Base-by-base conservation (phyloP, 2,113 vertebrate genomes). In the Paraplagusia blochii region DNA sequence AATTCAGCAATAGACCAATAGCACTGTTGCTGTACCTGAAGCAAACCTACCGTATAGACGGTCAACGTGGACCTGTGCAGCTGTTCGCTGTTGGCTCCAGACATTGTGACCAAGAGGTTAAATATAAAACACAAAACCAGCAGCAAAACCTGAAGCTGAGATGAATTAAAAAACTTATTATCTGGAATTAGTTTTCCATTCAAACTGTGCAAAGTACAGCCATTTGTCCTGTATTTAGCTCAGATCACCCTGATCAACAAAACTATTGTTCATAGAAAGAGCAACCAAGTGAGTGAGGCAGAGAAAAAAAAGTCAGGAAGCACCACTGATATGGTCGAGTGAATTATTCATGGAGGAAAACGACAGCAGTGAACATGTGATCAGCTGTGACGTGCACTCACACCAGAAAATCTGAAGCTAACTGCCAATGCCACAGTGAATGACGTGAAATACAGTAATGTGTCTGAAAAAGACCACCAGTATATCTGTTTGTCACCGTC, bases 41-140 rank as follows among this genome's bases (percentile, higher is more conserved):
- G 12, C 0, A 34, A 45, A 88, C 89, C 89, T 54, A 92, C 90
- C 42, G 75, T 50, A 54, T 92, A 92, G 53, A 90, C 86, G 10
- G 54, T 62, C 55, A 92, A 60, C 11, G 90, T 92, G 17, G 89
- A 89, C 73, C 74, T 84, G 72, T 91, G 88, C 15, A 92, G 72
- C 38, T 88, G 85, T 53, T 92, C 90, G 63, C 90, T 90, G 65
- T 81, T 88, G 49, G 72, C 63, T 80, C 79, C 88, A 0, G 90
- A 88, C 90, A 92, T 92, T 0, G 12, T 79, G 72, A 46, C 11
- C 14, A 15, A 47, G 44, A 54, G 69, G 45, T 17, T 7, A 14
- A 58, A 49, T 33, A 45, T n/a, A 19, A 63, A 66, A 29, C 42
- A 48, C 4, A 9, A 39, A 9, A 39, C 36, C 44, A 56, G 51